Evolutionary conservation across 2,113 vertebrate genomes (phyloP).

Genomic region (Syngnathus scovelli): DNA sequence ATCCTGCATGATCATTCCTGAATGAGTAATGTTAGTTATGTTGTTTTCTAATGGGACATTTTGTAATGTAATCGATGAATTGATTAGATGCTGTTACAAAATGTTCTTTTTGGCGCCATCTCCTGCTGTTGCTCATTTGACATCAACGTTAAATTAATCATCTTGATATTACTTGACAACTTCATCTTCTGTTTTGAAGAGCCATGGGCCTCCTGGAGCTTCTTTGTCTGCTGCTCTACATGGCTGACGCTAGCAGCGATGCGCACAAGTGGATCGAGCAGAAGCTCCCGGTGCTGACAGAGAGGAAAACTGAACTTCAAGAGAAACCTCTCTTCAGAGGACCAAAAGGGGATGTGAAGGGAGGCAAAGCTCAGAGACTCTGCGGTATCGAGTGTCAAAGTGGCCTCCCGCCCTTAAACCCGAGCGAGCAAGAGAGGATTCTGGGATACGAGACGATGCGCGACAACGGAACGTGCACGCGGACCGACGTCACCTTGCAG

Average conservation of each 20-base stretch:
- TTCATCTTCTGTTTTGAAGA: neutral
- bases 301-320: constrained; percentile 71
- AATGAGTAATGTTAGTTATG: neutral
- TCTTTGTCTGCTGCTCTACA: constrained; percentile 66
- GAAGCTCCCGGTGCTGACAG: constrained; percentile 75
- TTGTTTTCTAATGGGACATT: neutral
- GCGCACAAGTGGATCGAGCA: constrained; percentile 73
- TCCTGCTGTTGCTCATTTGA: constrained; percentile 25
- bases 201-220: constrained; percentile 65
- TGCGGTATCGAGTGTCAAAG: constrained; percentile 88
- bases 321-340: constrained; percentile 62
- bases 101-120: constrained; percentile 31
- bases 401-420: constrained; percentile 61
- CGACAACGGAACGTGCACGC: constrained; percentile 80
- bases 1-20: neutral
- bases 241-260: constrained; percentile 28
- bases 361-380: constrained; percentile 36
- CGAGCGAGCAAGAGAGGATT: constrained; percentile 74
- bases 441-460: constrained; percentile 87
- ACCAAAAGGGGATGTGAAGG: constrained; percentile 46
- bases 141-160: too few relatives aligned
- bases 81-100: neutral
- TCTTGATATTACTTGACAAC: too few relatives aligned
- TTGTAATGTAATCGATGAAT: neutral
- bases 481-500: constrained; percentile 74